These are phyloP conservation scores for Amniataba percoides DNA, from an alignment of 2,797 vertebrate genomes.

Conservation along the genomic window DNA sequence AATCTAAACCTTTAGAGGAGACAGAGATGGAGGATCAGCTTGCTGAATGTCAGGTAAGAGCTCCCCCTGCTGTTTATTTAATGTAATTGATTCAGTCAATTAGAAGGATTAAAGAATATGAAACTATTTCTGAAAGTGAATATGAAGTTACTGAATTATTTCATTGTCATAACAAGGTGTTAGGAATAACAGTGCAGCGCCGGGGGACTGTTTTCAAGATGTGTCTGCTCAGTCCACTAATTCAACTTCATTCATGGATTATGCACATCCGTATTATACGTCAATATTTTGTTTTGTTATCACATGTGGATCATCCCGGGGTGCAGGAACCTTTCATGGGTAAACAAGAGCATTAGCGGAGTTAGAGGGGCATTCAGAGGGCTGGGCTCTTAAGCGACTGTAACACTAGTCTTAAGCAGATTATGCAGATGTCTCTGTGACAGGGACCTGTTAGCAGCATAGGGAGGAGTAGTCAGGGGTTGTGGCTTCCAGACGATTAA, in stretches of 20 bases:
- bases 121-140: neutral
- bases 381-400: constrained; percentile 72
- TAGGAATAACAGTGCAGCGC: neutral
- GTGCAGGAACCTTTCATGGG: constrained; percentile 44
- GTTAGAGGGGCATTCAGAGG: constrained; percentile 71
- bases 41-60: constrained; percentile 91
- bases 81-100: neutral
- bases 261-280: constrained; percentile 32
- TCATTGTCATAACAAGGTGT: neutral
- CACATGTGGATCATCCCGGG: constrained; percentile 45
- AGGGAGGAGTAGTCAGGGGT: constrained; percentile 73
- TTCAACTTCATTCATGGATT: constrained; percentile 25
- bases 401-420: constrained; percentile 88
- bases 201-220: constrained; percentile 1
- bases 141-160: neutral
- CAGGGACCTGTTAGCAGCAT: constrained; percentile 71
- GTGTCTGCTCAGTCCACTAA: neutral
- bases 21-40: constrained; percentile 93
- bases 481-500: constrained; percentile 78
- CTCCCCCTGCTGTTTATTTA: constrained; percentile 52
- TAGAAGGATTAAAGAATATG: neutral
- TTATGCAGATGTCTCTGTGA: constrained; percentile 85
- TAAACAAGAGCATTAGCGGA: constrained; percentile 79
- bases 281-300: constrained; percentile 45
- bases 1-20: constrained; percentile 79